Evolutionary conservation across 2,113 vertebrate species (phyloP).

Genomic region (Sterrhoptilus dennistouni): DNA sequence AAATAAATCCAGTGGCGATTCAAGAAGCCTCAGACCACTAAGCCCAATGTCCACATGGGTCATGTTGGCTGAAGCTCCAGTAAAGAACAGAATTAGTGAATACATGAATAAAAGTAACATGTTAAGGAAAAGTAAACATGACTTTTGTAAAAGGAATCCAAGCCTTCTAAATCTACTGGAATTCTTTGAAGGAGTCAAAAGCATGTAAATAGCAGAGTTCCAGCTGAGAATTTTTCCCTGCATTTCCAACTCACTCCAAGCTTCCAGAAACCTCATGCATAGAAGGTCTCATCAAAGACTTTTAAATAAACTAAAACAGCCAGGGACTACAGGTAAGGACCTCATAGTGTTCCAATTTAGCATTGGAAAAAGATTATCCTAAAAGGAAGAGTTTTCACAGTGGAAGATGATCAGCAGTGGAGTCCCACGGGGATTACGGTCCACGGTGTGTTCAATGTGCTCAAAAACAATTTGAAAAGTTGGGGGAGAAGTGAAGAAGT

Average conservation of each 20-base stretch:
- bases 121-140: conserved; percentile 18
- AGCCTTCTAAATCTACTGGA: conserved; percentile 32
- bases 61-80: background rate
- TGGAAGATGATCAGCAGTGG: background rate
- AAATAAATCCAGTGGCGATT: background rate
- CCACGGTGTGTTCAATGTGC: background rate
- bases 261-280: conserved; percentile 23
- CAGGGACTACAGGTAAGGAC: background rate
- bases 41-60: background rate
- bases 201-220: conserved; percentile 15
- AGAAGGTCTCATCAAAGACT: conserved; percentile 19
- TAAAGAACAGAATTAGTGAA: background rate
- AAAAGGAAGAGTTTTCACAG: background rate
- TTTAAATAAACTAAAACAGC: conserved; percentile 3
- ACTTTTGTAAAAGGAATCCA: conserved; percentile 17
- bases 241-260: conserved; percentile 17
- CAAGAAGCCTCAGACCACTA: background rate
- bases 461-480: background rate
- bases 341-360: background rate
- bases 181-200: conserved; percentile 44
- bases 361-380: background rate
- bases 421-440: background rate
- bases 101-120: conserved; percentile 26
- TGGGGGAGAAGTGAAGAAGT: background rate
- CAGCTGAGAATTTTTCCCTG: conserved; percentile 32